Base-by-base conservation (phyloP, 2,113 vertebrate species). In the Dipodomys spectabilis region DNA sequence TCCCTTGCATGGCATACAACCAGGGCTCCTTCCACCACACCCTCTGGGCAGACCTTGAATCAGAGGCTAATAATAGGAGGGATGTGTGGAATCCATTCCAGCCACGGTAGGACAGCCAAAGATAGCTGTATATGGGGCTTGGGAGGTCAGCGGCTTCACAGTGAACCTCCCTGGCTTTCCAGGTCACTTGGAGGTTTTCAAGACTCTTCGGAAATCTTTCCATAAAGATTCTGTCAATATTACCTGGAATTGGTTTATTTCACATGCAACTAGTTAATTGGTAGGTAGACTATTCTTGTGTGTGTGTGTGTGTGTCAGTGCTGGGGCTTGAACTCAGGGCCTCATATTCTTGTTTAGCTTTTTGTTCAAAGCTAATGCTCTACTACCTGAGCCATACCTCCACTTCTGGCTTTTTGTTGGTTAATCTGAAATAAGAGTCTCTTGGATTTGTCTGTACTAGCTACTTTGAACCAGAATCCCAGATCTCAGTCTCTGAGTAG, bases 161-260 rank as follows among this genome's bases (percentile, higher is more conserved):
- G 18, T 2, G 39, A 81, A 20, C 25, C 35, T 80, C 53, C 79
- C 73, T 27, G 65, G 75, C 69, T 89, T 60, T 84, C 16, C 19
- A 28, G 49, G 7, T 27, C 7, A 18, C 35, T 39, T 49, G 28
- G n/a, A 71, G 20, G 60, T n/a, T 73, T 35, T 82, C n/a, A 64
- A n/a, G 39, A 32, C 11, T 39, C 39, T 68, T 22, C 62, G 10
- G 30, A 2, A 62, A 39, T 69, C 68, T 80, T 69, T 39, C 25
- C 53, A 72, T 13, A 49, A 75, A 84, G 68, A 20, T 86, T 57
- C 60, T 84, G 22, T 27, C 30, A 22, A 44, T 20, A 88, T 68
- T 5, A 81, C 49, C 64, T 65, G 65, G n/a, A 88, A 60, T 74
- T 78, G 45, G 7, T 91, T 84, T 85, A 11, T 78, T 90, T 85